These are phyloP conservation scores for Hirtodrosophila duncani DNA, from an alignment of 2,888 invertebrate species.

Conservation along the genomic window DNA sequence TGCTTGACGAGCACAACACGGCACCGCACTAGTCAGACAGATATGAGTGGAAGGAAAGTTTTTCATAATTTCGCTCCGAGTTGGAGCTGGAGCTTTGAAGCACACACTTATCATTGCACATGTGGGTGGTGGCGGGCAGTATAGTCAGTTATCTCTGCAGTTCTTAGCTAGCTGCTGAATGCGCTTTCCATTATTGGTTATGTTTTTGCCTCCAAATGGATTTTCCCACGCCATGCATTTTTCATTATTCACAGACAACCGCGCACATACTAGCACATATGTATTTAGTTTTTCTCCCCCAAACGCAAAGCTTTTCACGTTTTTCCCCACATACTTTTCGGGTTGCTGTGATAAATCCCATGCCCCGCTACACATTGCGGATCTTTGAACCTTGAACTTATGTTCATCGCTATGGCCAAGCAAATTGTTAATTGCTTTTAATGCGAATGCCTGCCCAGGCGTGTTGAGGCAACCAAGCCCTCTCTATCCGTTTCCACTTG, in stretches of 20 bases:
- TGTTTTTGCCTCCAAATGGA: slow-evolving; percentile 17
- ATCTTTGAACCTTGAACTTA: slow-evolving; percentile 43
- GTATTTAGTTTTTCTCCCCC: slow-evolving; percentile 1
- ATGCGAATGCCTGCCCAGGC: slow-evolving; percentile 38
- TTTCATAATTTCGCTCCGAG: slow-evolving; percentile 46
- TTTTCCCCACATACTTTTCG: slow-evolving; percentile 47
- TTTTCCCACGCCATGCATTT: no score
- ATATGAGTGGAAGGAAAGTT: slow-evolving; percentile 30
- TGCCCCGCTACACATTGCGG: background rate
- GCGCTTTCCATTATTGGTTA: background rate
- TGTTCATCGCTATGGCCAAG: slow-evolving; percentile 23
- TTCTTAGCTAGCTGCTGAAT: slow-evolving; percentile 14
- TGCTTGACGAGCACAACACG: no score
- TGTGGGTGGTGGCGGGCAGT: no score
- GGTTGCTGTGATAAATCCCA: slow-evolving; percentile 21
- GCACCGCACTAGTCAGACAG: slow-evolving; percentile 1
- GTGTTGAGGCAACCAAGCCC: slow-evolving; percentile 13
- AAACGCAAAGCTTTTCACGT: background rate
- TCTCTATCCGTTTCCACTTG: background rate
- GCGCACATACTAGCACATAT: background rate
- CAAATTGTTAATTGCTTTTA: slow-evolving; percentile 55
- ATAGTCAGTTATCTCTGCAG: no score
- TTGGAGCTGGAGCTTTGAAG: slow-evolving; percentile 29
- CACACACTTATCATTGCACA: slow-evolving; percentile 10
- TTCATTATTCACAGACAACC: slow-evolving; percentile 9